A percentile compares a stretch with the other conserved stretches of the same genome.
phyloP scores from a whole-genome alignment of 2,888 invertebrate species.

The Lydus trimaculatus region DNA sequence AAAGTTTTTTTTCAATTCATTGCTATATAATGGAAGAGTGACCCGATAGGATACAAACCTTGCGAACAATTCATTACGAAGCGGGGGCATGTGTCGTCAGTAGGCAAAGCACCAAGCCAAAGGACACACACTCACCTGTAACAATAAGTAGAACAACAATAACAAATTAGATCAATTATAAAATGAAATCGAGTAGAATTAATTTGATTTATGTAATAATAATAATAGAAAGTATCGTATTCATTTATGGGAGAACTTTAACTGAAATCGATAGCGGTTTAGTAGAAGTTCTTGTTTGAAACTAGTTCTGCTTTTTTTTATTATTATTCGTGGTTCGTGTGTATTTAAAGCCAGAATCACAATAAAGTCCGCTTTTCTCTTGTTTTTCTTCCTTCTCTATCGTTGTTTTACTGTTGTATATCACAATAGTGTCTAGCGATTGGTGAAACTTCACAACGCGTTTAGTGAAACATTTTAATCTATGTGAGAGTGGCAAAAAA shows the following conservation, averaged over 20 bases:
- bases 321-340: background rate
- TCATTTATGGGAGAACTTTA: too few relatives aligned
- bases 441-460: background rate
- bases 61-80: conserved; percentile 58
- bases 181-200: background rate
- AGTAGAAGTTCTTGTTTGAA: too few relatives aligned
- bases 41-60: conserved; percentile 52
- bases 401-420: background rate
- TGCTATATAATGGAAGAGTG: background rate
- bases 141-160: conserved; percentile 36
- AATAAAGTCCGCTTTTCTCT: background rate
- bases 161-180: background rate
- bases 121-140: conserved; percentile 58
- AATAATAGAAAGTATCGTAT: too few relatives aligned
- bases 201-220: background rate
- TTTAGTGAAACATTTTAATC: conserved; percentile 16
- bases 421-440: background rate
- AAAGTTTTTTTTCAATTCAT: conserved; percentile 7
- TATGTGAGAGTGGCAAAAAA: conserved; percentile 16
- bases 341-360: conserved; percentile 10
- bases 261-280: background rate
- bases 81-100: conserved; percentile 28
- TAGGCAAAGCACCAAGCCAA: conserved; percentile 46
- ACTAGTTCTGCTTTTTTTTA: too few relatives aligned
- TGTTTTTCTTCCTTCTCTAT: background rate